Evolutionary conservation across 2,888 invertebrate species (phyloP), one percentile per base, ranked within the genome.

Genomic region (Campoplex capitator): DNA sequence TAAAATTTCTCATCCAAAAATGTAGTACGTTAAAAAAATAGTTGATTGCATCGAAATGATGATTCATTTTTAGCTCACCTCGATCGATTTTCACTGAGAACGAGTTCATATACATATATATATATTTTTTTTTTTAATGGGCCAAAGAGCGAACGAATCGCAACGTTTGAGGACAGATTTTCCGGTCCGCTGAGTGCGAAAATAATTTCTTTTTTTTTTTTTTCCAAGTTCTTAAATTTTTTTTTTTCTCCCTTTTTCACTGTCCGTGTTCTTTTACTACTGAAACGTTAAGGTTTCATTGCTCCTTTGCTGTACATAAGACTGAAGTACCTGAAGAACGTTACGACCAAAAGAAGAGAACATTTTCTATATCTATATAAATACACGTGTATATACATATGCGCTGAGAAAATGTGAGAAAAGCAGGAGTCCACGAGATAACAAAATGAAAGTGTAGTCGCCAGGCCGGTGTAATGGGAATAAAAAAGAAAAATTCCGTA

Each of bases 221-320:
- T n/a, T 28, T 58, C 23, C 28, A 28, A 28, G 58, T 58, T 28
- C 58, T 28, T 8, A 6, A 16, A 28, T 62, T 35, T 42, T 13
- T 65, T 42, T 70, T 35, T 76, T 45, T 28, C 73, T 62, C 62
- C 1, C 68, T 23, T 76, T 13, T 9, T 68, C 58, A 51, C 71
- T 83, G 79, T 58, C 51, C 77, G 71, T 76, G 45, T 48, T 84
- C 79, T 83, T 86, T 89, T 80, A 87, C 83, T 54, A 54, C 62
- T 65, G n/a, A 71, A 88, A 84, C 84, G 86, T 87, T 82, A 86
- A 87, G 88, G 83, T 88, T 89, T 83, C 74, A 70, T 81, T 42
- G 51, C 76, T 65, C 71, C 71, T 74, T 68, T 45, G 58, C 42
- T n/a, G 80, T 70, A 67, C 65, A 68, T 73, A 68, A 83, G 82